A percentile compares a stretch with the other conserved stretches of the same genome.
These are phyloP conservation scores for Drosophila lutescens DNA, from an alignment of 2,888 invertebrate species.

Conservation along the genomic window DNA sequence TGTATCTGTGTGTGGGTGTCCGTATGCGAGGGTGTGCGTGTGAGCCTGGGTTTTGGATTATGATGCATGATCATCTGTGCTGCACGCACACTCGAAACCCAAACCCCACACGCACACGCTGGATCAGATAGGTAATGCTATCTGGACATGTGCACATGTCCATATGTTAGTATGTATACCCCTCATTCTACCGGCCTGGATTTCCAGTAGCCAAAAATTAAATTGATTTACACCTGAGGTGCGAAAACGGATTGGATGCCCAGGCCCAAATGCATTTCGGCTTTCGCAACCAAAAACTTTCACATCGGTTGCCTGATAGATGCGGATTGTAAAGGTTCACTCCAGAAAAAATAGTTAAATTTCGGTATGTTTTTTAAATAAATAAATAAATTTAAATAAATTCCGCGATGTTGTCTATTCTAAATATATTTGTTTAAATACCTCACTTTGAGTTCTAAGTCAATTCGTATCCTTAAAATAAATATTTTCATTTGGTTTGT, in stretches of 20 bases:
- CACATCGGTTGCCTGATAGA: no score
- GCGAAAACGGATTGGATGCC: slow-evolving; percentile 55
- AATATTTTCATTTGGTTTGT: no score
- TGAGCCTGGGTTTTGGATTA: slow-evolving; percentile 70
- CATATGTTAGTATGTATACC: not conserved
- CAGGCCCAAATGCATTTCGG: slow-evolving; percentile 59
- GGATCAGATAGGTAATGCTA: slow-evolving; percentile 46
- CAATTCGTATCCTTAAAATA: no score
- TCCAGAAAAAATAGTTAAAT: no score
- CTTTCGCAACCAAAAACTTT: slow-evolving; percentile 43
- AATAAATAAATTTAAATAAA: no score
- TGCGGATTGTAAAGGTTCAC: no score
- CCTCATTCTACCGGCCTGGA: not conserved
- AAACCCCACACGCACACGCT: slow-evolving; percentile 32
- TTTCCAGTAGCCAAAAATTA: slow-evolving; percentile 56
- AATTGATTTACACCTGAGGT: slow-evolving; percentile 82
- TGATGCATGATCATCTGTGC: slow-evolving; percentile 78
- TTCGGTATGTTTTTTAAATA: no score
- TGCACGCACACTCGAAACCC: slow-evolving; percentile 64
- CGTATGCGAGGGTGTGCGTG: slow-evolving; percentile 42
- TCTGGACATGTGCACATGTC: slow-evolving; percentile 28
- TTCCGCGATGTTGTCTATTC: no score
- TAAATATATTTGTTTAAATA: no score
- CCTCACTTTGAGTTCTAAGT: no score
- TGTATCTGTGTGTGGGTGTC: slow-evolving; percentile 59